A percentile compares a stretch with the other conserved stretches of the same genome.
Conservation (phyloP, 2,888 invertebrate genomes). For the Pristionchus arcanus region DNA sequence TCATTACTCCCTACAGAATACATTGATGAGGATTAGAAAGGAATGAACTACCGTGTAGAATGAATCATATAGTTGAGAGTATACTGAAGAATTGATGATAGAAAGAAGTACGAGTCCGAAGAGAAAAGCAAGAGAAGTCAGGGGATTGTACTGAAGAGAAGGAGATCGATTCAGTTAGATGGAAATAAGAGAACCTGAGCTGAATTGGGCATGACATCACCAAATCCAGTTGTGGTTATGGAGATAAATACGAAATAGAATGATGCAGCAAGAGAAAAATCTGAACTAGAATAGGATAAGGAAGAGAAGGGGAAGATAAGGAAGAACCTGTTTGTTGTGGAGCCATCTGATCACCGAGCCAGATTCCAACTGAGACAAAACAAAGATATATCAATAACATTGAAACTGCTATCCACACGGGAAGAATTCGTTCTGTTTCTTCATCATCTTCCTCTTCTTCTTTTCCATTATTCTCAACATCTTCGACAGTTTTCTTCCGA, state of each 20-base stretch:
- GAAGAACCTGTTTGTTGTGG: background rate
- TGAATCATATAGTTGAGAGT: conserved; percentile 67
- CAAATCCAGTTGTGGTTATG: conserved; percentile 71
- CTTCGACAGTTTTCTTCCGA: background rate
- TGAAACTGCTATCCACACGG: conserved; percentile 38
- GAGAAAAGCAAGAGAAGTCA: conserved; percentile 66
- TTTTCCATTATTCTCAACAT: background rate
- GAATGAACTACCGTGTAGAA: conserved; percentile 58
- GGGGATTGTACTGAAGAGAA: conserved; percentile 67
- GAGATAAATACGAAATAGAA: conserved; percentile 72
- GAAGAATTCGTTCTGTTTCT: background rate
- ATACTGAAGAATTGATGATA: conserved; percentile 71
- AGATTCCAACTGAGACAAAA: background rate
- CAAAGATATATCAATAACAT: conserved; percentile 21
- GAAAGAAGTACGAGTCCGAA: conserved; percentile 69
- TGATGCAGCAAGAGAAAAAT: conserved; percentile 59
- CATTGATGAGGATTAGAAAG: background rate
- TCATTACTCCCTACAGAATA: conserved; percentile 26
- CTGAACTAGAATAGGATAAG: conserved; percentile 18
- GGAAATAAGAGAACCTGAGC: conserved; percentile 60
- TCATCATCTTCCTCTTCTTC: conserved; percentile 48
- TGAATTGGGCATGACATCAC: conserved; percentile 73
- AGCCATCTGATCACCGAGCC: background rate
- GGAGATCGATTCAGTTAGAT: background rate
- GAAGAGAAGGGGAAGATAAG: background rate